Conservation (phyloP, 1,140 invertebrate genomes). For the Trypoxylus dichotomus region DNA sequence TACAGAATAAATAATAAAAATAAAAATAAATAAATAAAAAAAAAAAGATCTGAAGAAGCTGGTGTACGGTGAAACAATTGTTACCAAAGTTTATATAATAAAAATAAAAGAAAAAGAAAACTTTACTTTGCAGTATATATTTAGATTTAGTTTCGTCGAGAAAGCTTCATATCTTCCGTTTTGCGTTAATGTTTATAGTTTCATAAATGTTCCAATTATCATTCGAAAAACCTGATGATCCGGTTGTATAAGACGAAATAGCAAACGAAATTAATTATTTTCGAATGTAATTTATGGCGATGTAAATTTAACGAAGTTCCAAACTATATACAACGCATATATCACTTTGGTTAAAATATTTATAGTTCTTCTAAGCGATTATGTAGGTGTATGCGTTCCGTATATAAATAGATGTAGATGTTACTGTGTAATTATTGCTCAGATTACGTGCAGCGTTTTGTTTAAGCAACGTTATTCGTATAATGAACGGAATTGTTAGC, state of each 20-base stretch:
- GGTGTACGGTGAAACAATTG: too few relatives aligned
- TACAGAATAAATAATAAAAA: too few relatives aligned
- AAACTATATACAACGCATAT: constrained; percentile 25
- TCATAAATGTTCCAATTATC: constrained; percentile 14
- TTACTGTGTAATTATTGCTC: background rate
- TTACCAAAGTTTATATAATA: too few relatives aligned
- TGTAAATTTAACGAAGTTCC: constrained; percentile 25
- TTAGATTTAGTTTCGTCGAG: too few relatives aligned
- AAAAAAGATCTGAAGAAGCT: too few relatives aligned
- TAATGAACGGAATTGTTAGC: background rate
- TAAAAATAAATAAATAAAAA: too few relatives aligned
- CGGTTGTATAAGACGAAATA: background rate
- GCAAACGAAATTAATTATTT: constrained; percentile 10
- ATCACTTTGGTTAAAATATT: constrained; percentile 21
- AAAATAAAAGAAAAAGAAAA: too few relatives aligned
- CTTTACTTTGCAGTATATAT: too few relatives aligned
- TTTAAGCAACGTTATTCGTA: background rate
- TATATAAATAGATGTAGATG: background rate
- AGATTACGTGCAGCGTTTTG: background rate
- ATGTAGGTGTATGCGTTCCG: background rate
- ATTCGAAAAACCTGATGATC: background rate
- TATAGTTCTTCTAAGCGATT: constrained; percentile 5
- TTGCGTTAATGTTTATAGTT: background rate
- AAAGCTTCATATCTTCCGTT: too few relatives aligned
- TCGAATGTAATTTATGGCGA: constrained; percentile 14